phyloP scores from a whole-genome alignment of 2,797 vertebrate genomes.

The Epinephelus awoara region DNA sequence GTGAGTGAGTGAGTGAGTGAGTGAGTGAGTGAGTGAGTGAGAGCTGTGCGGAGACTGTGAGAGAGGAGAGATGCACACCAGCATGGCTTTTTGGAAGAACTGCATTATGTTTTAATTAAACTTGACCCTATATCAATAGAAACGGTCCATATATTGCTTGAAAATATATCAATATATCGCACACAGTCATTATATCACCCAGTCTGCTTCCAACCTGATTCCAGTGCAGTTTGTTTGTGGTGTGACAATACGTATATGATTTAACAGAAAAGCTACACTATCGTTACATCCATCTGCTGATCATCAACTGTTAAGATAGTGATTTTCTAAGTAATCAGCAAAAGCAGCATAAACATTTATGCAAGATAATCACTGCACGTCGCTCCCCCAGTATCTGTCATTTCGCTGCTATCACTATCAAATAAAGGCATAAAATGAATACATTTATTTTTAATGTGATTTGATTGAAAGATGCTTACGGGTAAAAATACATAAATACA shows the following conservation, averaged over 20 bases:
- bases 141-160: no score
- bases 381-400: not conserved
- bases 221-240: not conserved
- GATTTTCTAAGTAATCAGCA: not conserved
- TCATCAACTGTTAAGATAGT: not conserved
- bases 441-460: no score
- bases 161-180: no score
- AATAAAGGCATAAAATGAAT: not conserved
- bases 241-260: not conserved
- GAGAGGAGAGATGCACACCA: no score
- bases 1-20: no score
- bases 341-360: constrained; percentile 1
- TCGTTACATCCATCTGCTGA: not conserved
- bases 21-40: no score
- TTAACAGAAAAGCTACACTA: not conserved
- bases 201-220: not conserved
- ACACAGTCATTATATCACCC: no score
- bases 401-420: not conserved
- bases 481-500: not conserved
- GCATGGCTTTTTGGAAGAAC: no score
- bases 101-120: no score
- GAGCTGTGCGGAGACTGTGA: no score
- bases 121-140: no score
- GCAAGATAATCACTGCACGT: not conserved
- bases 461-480: not conserved